Evolutionary conservation across 2,113 vertebrate species (phyloP).

Genomic region (Cyprinus carpio): DNA sequence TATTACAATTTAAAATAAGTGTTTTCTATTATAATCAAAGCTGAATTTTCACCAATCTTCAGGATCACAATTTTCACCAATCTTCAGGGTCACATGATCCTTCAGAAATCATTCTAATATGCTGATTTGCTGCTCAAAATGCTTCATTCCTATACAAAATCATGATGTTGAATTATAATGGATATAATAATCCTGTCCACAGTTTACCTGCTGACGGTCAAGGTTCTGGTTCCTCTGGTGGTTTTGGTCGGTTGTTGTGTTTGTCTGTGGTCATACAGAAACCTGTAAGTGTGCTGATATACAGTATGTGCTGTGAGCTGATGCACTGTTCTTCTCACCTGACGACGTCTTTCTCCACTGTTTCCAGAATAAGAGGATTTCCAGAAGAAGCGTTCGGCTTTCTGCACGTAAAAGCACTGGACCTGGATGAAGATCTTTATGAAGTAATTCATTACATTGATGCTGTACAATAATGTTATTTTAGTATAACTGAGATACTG

Average conservation of each 20-base stretch:
- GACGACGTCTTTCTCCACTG: not conserved
- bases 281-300: conserved; percentile 56
- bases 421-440: conserved; percentile 61
- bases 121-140: not conserved
- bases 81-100: not conserved
- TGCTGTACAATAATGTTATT: not conserved
- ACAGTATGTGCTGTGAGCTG: not conserved
- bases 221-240: conserved; percentile 57
- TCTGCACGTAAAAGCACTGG: conserved; percentile 59
- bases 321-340: not conserved
- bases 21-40: not conserved
- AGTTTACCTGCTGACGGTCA: conserved; percentile 54
- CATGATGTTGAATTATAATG: not conserved
- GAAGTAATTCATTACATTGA: conserved; percentile 57
- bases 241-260: conserved; percentile 57
- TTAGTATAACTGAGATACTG: too few species aligned
- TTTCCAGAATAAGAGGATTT: conserved; percentile 56
- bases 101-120: not conserved
- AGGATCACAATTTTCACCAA: not conserved
- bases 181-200: not conserved
- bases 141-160: not conserved
- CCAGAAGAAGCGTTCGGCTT: conserved; percentile 56
- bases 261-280: conserved; percentile 60
- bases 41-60: not conserved
- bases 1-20: not conserved